phyloP scores from a whole-genome alignment of 2,888 invertebrate species.

The Drosophila peninsularis region DNA sequence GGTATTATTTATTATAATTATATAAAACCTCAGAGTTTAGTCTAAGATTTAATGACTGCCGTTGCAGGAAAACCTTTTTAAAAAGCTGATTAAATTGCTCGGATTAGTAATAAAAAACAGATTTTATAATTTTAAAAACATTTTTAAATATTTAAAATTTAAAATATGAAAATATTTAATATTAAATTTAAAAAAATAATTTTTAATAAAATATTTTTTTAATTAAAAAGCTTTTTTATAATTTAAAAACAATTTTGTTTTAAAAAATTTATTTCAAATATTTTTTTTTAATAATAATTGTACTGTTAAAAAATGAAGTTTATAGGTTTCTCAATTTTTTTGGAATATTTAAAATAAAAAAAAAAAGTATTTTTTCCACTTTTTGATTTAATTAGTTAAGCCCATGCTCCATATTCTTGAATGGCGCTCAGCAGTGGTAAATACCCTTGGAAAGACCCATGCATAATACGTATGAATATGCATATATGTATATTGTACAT shows the following conservation, averaged over 20 bases:
- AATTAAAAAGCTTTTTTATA: no score
- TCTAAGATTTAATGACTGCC: neutral
- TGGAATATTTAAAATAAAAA: neutral
- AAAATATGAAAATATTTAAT: no score
- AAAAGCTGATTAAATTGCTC: no score
- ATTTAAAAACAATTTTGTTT: no score
- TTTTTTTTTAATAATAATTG: no score
- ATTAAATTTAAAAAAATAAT: no score
- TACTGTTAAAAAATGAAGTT: no score
- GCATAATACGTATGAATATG: neutral
- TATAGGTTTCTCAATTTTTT: neutral
- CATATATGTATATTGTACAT: neutral
- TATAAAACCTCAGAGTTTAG: neutral
- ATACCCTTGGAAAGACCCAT: neutral
- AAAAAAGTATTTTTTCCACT: neutral
- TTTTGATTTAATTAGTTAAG: neutral
- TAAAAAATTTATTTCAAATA: no score
- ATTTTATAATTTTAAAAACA: neutral
- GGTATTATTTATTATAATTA: neutral
- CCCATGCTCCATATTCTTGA: neutral
- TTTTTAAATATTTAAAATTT: no score
- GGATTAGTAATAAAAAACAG: neutral
- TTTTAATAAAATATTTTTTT: no score
- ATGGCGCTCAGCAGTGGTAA: neutral
- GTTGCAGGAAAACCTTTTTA: no score